phyloP scores from a whole-genome alignment of 2,888 invertebrate species.

The Gasteruption jaculator region DNA sequence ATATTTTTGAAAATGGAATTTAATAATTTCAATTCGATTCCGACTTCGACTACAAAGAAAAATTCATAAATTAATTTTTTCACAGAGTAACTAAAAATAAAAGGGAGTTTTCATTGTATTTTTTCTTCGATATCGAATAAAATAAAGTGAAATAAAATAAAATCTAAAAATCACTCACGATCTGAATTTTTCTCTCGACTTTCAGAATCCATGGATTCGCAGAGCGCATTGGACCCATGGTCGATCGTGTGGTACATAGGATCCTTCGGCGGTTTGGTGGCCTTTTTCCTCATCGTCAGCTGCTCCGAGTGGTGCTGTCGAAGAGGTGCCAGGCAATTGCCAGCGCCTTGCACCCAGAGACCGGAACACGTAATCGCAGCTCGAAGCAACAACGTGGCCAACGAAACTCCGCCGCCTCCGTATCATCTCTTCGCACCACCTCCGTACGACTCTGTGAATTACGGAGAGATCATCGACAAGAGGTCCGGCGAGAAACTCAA shows the following conservation, averaged over 20 bases:
- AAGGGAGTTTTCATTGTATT: too few species aligned
- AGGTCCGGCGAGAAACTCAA: slow-evolving; percentile 45
- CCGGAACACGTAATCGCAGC: slow-evolving; percentile 25
- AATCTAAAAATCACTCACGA: too few species aligned
- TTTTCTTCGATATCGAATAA: too few species aligned
- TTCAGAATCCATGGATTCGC: slow-evolving; percentile 32
- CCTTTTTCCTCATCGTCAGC: slow-evolving; percentile 57
- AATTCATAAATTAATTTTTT: too few species aligned
- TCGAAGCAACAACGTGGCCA: slow-evolving; percentile 20
- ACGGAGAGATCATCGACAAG: slow-evolving; percentile 49
- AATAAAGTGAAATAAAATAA: too few species aligned
- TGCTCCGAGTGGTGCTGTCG: slow-evolving; percentile 59
- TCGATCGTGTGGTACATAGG: slow-evolving; percentile 59
- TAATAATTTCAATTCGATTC: too few species aligned
- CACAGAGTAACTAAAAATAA: too few species aligned
- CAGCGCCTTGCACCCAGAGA: slow-evolving; percentile 38
- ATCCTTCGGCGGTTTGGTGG: slow-evolving; percentile 57
- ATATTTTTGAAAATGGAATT: too few species aligned
- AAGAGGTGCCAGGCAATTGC: slow-evolving; percentile 42
- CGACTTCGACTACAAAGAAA: too few species aligned
- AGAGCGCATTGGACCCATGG: slow-evolving; percentile 53
- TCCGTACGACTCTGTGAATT: slow-evolving; percentile 54
- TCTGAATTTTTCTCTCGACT: too few species aligned
- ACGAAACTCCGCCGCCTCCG: slow-evolving; percentile 55
- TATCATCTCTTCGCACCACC: slow-evolving; percentile 59